These are phyloP conservation scores for Eugnorisma glareosa DNA, from an alignment of 2,888 invertebrate genomes.

Conservation along the genomic window DNA sequence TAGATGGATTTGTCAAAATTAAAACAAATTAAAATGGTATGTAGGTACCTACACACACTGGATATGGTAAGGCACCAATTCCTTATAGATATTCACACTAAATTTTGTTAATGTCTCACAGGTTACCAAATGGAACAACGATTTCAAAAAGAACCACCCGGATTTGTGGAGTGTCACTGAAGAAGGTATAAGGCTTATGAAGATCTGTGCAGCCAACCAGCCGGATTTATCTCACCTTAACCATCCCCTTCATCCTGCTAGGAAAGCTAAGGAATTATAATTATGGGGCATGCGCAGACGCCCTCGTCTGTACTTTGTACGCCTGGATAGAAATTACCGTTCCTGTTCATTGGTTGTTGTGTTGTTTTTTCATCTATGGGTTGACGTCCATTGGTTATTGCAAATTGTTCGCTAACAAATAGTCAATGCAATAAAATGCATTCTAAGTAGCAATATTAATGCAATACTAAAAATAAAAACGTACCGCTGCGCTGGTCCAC, in stretches of 20 bases:
- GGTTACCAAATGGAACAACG: slow-evolving; percentile 92
- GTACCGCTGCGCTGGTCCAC: too few species aligned
- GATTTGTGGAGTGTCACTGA: slow-evolving; percentile 93
- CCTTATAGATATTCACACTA: background rate
- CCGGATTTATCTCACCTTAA: slow-evolving; percentile 93
- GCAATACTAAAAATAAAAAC: too few species aligned
- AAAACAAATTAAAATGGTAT: background rate
- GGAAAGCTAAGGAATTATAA: slow-evolving; percentile 87
- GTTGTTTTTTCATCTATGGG: too few species aligned
- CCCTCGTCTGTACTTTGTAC: too few species aligned
- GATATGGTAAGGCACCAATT: too few species aligned
- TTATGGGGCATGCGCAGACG: too few species aligned
- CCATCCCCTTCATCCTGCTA: slow-evolving; percentile 94
- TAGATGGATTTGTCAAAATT: background rate
- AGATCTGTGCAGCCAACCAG: slow-evolving; percentile 92
- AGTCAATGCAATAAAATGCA: too few species aligned
- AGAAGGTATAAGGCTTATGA: slow-evolving; percentile 93
- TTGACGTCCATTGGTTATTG: too few species aligned
- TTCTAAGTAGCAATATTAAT: too few species aligned
- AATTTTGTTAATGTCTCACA: slow-evolving; percentile 61
- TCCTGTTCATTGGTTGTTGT: too few species aligned
- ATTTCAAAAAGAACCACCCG: slow-evolving; percentile 92
- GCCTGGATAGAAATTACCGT: too few species aligned
- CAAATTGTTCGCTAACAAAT: too few species aligned
- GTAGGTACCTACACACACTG: background rate